Percentiles rank a stretch among this genome's conserved stretches.
Evolutionary conservation across 2,113 vertebrate species (phyloP).

Genomic region (Coptodon rendalli): DNA sequence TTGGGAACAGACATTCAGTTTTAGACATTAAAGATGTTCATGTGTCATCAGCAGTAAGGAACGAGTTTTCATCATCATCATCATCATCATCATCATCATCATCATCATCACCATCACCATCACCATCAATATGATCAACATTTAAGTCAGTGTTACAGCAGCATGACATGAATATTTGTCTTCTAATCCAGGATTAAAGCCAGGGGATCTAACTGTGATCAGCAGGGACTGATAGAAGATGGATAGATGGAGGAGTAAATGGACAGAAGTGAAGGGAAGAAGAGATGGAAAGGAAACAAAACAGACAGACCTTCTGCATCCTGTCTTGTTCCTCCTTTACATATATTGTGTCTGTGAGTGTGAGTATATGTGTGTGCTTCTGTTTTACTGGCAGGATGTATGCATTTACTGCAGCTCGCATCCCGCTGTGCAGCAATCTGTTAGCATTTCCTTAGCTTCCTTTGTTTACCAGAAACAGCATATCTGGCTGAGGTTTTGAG

Average conservation of each 20-base stretch:
- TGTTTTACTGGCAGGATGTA: slow-evolving; percentile 9
- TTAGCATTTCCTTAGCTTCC: neutral
- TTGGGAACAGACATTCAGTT: neutral
- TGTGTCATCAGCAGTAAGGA: neutral
- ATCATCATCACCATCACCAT: neutral
- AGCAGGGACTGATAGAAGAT: neutral
- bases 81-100: accelerated
- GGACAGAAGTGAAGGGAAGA: neutral
- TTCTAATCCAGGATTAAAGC: slow-evolving; percentile 40
- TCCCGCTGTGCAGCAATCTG: slow-evolving; percentile 42
- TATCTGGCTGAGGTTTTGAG: neutral
- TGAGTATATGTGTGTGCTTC: neutral
- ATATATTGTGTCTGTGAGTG: neutral
- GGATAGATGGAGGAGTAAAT: neutral
- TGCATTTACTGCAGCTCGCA: neutral
- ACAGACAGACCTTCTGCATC: neutral
- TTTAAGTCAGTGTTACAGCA: neutral
- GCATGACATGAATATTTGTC: slow-evolving; percentile 11
- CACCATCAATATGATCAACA: neutral
- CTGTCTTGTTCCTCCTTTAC: neutral
- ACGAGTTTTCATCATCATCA: neutral
- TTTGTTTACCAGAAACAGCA: neutral
- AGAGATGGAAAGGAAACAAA: neutral
- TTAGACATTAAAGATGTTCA: neutral
- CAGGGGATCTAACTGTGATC: slow-evolving; percentile 10